Conservation (phyloP, 2,113 vertebrate genomes). For the Austrofundulus limnaeus region DNA sequence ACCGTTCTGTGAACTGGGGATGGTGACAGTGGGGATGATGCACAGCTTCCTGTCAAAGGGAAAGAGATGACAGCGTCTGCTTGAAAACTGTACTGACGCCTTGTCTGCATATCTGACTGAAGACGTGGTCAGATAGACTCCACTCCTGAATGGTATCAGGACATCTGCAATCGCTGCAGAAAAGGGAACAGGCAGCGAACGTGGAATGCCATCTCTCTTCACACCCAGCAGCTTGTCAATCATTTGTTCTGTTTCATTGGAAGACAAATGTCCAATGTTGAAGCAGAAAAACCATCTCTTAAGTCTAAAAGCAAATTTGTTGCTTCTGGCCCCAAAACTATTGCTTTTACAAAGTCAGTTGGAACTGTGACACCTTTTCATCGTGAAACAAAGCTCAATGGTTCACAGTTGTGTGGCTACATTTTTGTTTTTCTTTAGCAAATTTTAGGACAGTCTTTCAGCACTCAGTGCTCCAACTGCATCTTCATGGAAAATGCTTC, state of each 20-base stretch:
- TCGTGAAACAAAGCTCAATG: neutral
- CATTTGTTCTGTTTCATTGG: constrained; percentile 56
- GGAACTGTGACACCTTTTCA: constrained; percentile 7
- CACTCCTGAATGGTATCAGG: constrained; percentile 55
- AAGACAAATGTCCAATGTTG: constrained; percentile 55
- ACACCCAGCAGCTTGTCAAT: constrained; percentile 41
- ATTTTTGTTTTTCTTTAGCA: neutral
- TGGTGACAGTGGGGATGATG: constrained; percentile 49
- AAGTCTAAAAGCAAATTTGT: constrained; percentile 25
- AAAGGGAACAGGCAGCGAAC: constrained; percentile 37
- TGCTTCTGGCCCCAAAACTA: constrained; percentile 35
- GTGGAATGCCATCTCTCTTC: constrained; percentile 46
- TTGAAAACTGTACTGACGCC: constrained; percentile 28
- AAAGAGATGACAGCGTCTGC: constrained; percentile 38
- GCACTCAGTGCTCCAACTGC: too few relatives aligned
- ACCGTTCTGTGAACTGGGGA: constrained; percentile 37
- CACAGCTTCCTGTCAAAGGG: constrained; percentile 45
- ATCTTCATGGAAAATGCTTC: too few relatives aligned
- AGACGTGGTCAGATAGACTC: constrained; percentile 48
- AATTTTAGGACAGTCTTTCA: too few relatives aligned
- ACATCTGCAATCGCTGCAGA: constrained; percentile 55
- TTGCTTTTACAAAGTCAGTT: constrained; percentile 18
- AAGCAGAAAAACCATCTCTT: constrained; percentile 31
- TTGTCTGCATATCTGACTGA: constrained; percentile 55
- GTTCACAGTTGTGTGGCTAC: neutral